Percentiles rank a stretch among this genome's conserved stretches.
Evolutionary conservation across 2,797 vertebrate species (phyloP).

Genomic region (Pseudochromis fuscus): DNA sequence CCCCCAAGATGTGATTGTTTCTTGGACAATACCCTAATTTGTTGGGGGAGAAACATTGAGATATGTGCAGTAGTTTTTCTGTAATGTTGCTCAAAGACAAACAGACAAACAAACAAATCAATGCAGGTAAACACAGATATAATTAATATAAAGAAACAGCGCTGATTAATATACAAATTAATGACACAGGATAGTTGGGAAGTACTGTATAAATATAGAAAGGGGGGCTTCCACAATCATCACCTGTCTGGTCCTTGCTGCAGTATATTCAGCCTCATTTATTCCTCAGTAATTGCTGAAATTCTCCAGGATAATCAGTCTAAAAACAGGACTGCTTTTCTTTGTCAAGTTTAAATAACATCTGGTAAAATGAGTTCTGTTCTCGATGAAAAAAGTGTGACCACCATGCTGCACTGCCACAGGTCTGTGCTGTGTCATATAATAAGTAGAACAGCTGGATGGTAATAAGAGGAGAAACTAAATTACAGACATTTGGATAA

Average conservation of each 20-base stretch:
- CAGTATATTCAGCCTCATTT: constrained; percentile 11
- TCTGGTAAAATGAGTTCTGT: neutral
- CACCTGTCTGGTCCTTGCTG: constrained; percentile 30
- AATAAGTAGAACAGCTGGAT: neutral
- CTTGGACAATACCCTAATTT: too few relatives aligned
- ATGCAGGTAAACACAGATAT: too few relatives aligned
- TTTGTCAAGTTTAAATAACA: constrained; percentile 9
- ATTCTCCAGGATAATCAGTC: constrained; percentile 33
- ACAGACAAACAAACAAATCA: too few relatives aligned
- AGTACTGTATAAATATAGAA: constrained; percentile 27
- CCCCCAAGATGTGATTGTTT: too few relatives aligned
- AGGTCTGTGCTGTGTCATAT: neutral
- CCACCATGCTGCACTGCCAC: neutral
- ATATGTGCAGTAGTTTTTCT: too few relatives aligned
- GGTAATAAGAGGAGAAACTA: neutral
- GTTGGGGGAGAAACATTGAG: too few relatives aligned
- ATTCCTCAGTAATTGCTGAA: constrained; percentile 33
- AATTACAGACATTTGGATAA: neutral
- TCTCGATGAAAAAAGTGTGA: neutral
- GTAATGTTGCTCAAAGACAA: too few relatives aligned
- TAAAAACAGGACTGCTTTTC: constrained; percentile 29
- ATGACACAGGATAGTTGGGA: neutral
- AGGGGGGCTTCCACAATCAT: neutral
- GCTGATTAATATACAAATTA: neutral
- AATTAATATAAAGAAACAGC: neutral